Conservation (phyloP, 2,888 invertebrate species). For the Sisyra nigra region DNA sequence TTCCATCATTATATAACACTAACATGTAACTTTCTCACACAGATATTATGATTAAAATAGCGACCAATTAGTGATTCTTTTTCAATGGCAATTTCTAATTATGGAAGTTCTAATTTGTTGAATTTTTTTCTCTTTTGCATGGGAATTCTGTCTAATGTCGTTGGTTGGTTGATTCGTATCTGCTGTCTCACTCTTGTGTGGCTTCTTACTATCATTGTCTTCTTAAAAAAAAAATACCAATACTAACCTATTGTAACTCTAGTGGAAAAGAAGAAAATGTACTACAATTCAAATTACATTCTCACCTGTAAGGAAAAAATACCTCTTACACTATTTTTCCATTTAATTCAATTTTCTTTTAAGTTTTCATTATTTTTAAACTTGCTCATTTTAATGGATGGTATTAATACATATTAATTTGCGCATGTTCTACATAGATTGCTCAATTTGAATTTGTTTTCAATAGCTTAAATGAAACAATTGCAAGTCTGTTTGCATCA, state of each 20-base stretch:
- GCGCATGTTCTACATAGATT: too few species aligned
- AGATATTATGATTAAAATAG: too few species aligned
- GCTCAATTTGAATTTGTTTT: too few species aligned
- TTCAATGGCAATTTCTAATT: too few species aligned
- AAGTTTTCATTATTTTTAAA: not conserved
- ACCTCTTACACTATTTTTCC: constrained; percentile 7
- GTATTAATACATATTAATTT: too few species aligned
- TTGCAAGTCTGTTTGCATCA: not conserved
- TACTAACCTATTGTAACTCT: constrained; percentile 14
- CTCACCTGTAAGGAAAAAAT: constrained; percentile 39
- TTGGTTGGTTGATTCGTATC: constrained; percentile 20
- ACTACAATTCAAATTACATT: constrained; percentile 48
- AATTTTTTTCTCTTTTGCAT: constrained; percentile 37
- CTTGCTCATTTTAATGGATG: too few species aligned
- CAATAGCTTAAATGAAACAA: too few species aligned
- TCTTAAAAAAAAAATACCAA: not conserved
- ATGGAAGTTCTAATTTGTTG: too few species aligned
- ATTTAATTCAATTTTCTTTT: constrained; percentile 1
- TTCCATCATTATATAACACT: too few species aligned
- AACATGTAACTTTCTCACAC: too few species aligned
- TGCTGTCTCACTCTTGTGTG: constrained; percentile 10
- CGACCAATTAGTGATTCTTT: too few species aligned
- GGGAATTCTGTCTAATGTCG: constrained; percentile 25
- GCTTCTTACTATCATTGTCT: constrained; percentile 4
- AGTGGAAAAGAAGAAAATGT: constrained; percentile 51